Percentiles rank a stretch among this genome's conserved stretches.
phyloP scores from a whole-genome alignment of 2,888 invertebrate genomes.

The Bruchidius siliquastri region DNA sequence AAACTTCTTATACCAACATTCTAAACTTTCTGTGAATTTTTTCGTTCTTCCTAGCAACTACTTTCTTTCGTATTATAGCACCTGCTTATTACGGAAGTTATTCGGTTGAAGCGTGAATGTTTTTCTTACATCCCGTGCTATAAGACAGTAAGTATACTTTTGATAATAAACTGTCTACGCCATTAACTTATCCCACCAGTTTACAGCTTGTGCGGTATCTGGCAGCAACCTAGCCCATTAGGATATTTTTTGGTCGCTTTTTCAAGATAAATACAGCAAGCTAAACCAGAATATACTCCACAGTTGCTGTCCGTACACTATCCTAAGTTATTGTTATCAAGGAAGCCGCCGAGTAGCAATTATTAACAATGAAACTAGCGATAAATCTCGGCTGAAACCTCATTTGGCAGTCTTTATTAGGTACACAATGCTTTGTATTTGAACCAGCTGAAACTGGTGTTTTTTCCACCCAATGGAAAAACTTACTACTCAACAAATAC shows the following conservation, averaged over 20 bases:
- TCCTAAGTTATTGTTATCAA: neutral
- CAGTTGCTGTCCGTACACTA: neutral
- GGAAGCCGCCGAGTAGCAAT: conserved; percentile 25
- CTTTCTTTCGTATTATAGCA: too few relatives aligned
- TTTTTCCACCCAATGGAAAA: too few relatives aligned
- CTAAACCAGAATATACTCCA: neutral
- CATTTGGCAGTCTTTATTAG: conserved; percentile 32
- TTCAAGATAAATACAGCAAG: neutral
- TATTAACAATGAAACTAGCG: conserved; percentile 39
- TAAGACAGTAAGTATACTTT: neutral
- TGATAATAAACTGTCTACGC: neutral
- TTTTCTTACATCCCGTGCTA: too few relatives aligned
- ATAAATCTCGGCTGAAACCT: conserved; percentile 37
- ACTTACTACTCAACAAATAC: too few relatives aligned
- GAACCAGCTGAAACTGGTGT: too few relatives aligned
- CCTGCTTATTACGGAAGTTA: too few relatives aligned
- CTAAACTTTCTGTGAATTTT: too few relatives aligned
- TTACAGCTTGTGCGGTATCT: neutral
- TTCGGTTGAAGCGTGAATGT: too few relatives aligned
- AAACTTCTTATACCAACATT: too few relatives aligned
- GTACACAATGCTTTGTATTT: conserved; percentile 17
- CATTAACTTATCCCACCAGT: neutral
- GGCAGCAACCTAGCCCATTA: neutral
- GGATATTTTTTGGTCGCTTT: neutral
- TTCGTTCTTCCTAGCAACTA: too few relatives aligned